These are phyloP conservation scores for Drosophila santomea DNA, from an alignment of 1,140 invertebrate genomes.

Conservation along the genomic window DNA sequence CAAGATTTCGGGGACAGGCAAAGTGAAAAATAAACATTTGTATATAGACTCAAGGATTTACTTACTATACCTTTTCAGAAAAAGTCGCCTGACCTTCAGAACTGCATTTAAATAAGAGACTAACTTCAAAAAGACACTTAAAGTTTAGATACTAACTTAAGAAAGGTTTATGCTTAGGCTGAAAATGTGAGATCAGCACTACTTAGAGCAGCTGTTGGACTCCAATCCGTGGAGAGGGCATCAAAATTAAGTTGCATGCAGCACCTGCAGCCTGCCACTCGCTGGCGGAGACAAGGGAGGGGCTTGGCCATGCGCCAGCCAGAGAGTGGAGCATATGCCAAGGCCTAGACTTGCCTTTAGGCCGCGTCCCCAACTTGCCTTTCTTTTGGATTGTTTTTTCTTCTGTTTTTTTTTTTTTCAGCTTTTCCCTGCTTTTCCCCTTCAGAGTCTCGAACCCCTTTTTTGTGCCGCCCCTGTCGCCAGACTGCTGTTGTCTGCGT, in stretches of 20 bases:
- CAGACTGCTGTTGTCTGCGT: slow-evolving; percentile 51
- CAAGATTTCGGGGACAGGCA: background rate
- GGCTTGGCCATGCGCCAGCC: slow-evolving; percentile 63
- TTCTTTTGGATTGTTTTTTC: background rate
- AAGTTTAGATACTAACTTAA: no score
- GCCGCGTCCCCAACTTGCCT: slow-evolving; percentile 2
- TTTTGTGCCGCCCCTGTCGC: slow-evolving; percentile 4
- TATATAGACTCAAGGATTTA: no score
- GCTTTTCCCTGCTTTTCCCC: background rate
- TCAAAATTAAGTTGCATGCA: slow-evolving; percentile 38
- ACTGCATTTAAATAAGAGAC: no score
- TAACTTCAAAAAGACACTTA: no score
- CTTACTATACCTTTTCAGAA: no score
- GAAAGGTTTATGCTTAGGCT: no score
- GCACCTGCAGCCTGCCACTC: slow-evolving; percentile 34
- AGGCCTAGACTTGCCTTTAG: slow-evolving; percentile 66
- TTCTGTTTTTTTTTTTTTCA: background rate
- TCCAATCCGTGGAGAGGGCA: slow-evolving; percentile 1
- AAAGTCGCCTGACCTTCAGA: no score
- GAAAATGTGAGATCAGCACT: no score
- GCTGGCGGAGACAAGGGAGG: background rate
- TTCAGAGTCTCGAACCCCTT: background rate
- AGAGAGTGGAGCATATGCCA: slow-evolving; percentile 62
- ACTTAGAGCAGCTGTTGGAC: background rate
- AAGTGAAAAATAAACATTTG: no score